phyloP scores from a whole-genome alignment of 2,113 vertebrate species.

The Petrocephalus zakoni region DNA sequence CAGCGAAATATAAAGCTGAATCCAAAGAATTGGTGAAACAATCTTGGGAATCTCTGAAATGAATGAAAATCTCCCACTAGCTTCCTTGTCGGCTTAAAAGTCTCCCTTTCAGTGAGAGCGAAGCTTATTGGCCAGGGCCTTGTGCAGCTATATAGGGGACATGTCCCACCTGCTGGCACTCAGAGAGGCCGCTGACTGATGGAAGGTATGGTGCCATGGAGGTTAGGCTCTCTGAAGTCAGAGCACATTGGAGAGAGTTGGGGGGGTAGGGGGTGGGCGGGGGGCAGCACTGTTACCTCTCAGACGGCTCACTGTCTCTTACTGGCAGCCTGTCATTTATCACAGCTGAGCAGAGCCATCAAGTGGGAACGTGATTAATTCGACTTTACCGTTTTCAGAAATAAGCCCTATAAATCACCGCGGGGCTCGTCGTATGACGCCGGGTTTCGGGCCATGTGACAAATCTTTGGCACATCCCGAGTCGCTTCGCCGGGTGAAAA shows the following conservation, averaged over 20 bases:
- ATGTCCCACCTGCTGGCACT: slow-evolving; percentile 39
- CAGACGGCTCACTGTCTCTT: slow-evolving; percentile 68
- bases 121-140: not conserved
- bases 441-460: slow-evolving; percentile 53
- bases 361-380: slow-evolving; percentile 73
- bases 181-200: slow-evolving; percentile 55
- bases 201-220: slow-evolving; percentile 40
- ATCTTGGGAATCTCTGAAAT: slow-evolving; percentile 27
- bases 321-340: slow-evolving; percentile 71
- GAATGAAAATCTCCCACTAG: slow-evolving; percentile 29
- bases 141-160: not conserved
- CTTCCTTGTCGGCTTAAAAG: slow-evolving; percentile 17
- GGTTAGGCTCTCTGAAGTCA: slow-evolving; percentile 62
- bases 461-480: slow-evolving; percentile 60
- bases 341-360: slow-evolving; percentile 64
- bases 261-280: slow-evolving; percentile 23
- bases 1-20: not conserved
- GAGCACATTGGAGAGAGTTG: not conserved
- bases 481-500: slow-evolving; percentile 36
- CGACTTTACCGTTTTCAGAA: slow-evolving; percentile 73
- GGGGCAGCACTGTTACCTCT: slow-evolving; percentile 51
- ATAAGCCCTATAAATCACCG: slow-evolving; percentile 75
- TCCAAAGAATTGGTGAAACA: not conserved
- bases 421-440: slow-evolving; percentile 50
- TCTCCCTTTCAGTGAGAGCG: slow-evolving; percentile 21